These are phyloP conservation scores for honey bee (Apis mellifera) DNA, from an alignment of 1,140 invertebrate species.

Conservation along the genomic window DNA sequence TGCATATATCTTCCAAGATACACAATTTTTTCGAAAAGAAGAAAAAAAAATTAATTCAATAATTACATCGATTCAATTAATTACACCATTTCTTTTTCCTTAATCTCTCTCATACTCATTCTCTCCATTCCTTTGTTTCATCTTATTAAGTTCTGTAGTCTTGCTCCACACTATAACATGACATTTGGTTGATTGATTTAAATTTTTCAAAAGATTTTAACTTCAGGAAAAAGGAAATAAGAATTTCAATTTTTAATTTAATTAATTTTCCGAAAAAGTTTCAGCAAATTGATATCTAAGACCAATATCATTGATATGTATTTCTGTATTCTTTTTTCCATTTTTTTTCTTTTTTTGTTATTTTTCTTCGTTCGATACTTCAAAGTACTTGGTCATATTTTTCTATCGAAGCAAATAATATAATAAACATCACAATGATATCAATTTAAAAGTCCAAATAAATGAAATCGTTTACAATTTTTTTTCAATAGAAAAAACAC, in stretches of 20 bases:
- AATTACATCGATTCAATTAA: slow-evolving; percentile 20
- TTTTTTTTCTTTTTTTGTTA: neutral
- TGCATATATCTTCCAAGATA: slow-evolving; percentile 69
- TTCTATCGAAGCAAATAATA: too few relatives aligned
- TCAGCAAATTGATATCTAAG: too few relatives aligned
- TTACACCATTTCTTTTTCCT: slow-evolving; percentile 6
- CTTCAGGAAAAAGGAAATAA: too few relatives aligned
- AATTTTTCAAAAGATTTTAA: too few relatives aligned
- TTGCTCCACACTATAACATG: neutral
- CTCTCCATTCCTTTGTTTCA: slow-evolving; percentile 6
- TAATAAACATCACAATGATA: neutral
- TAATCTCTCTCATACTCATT: slow-evolving; percentile 23
- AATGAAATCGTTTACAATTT: neutral
- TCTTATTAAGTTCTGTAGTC: neutral
- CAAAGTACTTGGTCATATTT: too few relatives aligned
- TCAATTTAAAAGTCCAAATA: neutral
- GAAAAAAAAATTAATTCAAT: slow-evolving; percentile 23
- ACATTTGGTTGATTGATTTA: neutral
- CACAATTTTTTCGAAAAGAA: slow-evolving; percentile 58
- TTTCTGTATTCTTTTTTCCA: neutral
- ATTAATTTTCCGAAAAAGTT: too few relatives aligned
- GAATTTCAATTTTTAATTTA: too few relatives aligned
- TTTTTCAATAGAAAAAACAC: neutral
- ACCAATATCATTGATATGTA: neutral
- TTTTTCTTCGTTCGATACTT: neutral